Evolutionary conservation across 1,140 invertebrate genomes (phyloP).

Genomic region (Chironomus tepperi): DNA sequence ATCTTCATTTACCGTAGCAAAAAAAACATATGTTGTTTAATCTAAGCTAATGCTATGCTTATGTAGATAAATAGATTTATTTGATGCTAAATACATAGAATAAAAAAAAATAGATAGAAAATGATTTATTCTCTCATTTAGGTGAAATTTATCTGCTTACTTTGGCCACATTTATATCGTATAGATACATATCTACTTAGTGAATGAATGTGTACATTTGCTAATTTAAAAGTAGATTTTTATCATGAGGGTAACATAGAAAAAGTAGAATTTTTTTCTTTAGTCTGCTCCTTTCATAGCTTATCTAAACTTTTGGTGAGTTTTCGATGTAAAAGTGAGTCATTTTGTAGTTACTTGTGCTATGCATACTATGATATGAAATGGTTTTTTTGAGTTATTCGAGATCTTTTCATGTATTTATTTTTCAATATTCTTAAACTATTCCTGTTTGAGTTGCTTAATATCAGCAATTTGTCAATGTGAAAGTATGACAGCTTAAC

Average conservation of each 20-base stretch:
- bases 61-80: constrained; percentile 22
- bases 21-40: constrained; percentile 19
- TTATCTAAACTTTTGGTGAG: background rate
- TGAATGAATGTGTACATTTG: background rate
- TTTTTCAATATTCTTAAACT: too few relatives aligned
- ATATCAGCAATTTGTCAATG: too few relatives aligned
- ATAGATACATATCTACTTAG: background rate
- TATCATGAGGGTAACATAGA: background rate
- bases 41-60: constrained; percentile 6
- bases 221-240: constrained; percentile 18
- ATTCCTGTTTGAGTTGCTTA: too few relatives aligned
- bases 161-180: background rate
- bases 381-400: too few relatives aligned
- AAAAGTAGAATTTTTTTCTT: too few relatives aligned
- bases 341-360: too few relatives aligned
- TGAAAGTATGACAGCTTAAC: too few relatives aligned
- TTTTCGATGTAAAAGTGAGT: background rate
- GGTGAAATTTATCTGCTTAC: constrained; percentile 11
- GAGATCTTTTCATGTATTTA: too few relatives aligned
- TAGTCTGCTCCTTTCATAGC: background rate
- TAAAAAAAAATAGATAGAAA: constrained; percentile 1
- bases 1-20: background rate
- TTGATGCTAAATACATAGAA: constrained; percentile 1
- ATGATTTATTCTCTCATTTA: constrained; percentile 23
- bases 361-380: too few relatives aligned